A percentile compares a stretch with the other conserved stretches of the same genome.
Evolutionary conservation across 2,797 vertebrate genomes (phyloP).

Genomic region (Caiman crocodilus): DNA sequence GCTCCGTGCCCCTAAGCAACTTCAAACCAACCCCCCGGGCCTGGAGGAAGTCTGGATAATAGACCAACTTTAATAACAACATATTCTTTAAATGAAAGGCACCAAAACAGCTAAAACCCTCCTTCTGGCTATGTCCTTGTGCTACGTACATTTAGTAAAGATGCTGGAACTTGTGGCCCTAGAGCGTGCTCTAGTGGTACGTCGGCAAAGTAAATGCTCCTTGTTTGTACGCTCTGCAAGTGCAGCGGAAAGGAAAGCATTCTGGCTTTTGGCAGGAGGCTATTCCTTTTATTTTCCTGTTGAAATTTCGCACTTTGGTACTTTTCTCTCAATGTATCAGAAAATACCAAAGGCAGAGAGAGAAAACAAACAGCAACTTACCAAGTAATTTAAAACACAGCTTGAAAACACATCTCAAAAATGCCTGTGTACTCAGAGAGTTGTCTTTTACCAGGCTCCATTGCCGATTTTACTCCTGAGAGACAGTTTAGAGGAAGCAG

Average conservation of each 20-base stretch:
- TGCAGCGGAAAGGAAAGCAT: background rate
- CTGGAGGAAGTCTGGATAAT: background rate
- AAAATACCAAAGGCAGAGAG: conserved; percentile 53
- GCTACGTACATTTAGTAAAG: background rate
- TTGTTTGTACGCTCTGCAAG: background rate
- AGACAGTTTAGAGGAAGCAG: conserved; percentile 79
- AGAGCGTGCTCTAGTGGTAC: conserved; percentile 83
- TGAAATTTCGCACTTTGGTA: background rate
- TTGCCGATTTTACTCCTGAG: conserved; percentile 79
- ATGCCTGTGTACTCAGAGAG: conserved; percentile 67
- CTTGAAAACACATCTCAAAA: conserved; percentile 33
- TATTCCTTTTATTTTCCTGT: conserved; percentile 45
- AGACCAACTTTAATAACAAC: background rate
- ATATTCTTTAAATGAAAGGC: background rate
- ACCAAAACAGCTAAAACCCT: background rate
- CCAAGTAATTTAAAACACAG: conserved; percentile 62
- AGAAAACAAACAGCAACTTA: conserved; percentile 79
- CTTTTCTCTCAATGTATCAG: background rate
- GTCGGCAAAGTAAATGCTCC: conserved; percentile 50
- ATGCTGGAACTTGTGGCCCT: conserved; percentile 61
- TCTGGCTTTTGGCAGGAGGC: conserved; percentile 30
- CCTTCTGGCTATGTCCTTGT: background rate
- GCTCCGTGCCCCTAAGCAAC: rapidly evolving
- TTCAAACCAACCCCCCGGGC: rapidly evolving
- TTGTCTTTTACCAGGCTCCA: conserved; percentile 68